Conservation (phyloP, 2,113 vertebrate genomes). For the Hippolais icterina region DNA sequence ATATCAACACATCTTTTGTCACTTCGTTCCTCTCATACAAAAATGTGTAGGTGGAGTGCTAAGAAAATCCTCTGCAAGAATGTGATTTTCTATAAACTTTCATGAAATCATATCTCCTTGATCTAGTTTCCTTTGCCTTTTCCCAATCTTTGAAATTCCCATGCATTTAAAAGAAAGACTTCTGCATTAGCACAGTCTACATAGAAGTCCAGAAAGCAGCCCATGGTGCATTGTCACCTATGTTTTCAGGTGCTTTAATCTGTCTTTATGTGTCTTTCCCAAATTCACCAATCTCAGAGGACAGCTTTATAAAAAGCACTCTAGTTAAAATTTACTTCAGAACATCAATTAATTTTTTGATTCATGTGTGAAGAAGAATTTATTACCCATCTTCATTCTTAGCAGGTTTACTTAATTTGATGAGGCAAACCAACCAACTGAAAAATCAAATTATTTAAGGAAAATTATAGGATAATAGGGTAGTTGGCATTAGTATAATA, state of each 20-base stretch:
- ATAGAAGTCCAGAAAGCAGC: neutral
- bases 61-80: neutral
- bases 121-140: neutral
- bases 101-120: neutral
- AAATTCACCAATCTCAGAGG: neutral
- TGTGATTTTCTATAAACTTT: neutral
- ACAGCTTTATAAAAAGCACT: neutral
- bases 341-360: conserved; percentile 8
- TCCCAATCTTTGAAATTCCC: neutral
- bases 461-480: conserved; percentile 17
- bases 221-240: neutral
- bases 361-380: neutral
- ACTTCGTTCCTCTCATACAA: neutral
- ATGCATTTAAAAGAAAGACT: neutral
- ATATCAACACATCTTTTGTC: neutral
- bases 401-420: neutral
- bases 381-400: conserved; percentile 1
- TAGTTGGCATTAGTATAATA: neutral
- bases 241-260: neutral
- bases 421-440: neutral
- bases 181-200: neutral
- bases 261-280: neutral
- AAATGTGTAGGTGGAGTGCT: neutral
- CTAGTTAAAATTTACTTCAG: neutral
- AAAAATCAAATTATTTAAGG: conserved; percentile 58